These are phyloP conservation scores for Artemia franciscana DNA, from an alignment of 1,140 invertebrate genomes.

Conservation along the genomic window DNA sequence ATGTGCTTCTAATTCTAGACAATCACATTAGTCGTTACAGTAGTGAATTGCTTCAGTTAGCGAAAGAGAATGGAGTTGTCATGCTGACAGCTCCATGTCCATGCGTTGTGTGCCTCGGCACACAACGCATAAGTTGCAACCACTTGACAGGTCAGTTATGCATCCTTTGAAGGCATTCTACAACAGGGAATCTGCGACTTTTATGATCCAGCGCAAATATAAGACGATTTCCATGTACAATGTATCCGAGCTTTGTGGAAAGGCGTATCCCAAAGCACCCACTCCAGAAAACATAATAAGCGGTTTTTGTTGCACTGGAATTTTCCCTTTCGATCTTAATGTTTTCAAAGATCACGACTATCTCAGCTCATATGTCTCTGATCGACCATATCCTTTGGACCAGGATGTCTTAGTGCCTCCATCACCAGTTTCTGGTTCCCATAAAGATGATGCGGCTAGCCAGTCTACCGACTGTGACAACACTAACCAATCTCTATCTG, in stretches of 20 bases:
- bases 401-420: neutral
- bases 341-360: neutral
- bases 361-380: neutral
- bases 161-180: neutral
- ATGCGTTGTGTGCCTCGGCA: too few relatives aligned
- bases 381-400: neutral
- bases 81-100: neutral
- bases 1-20: neutral
- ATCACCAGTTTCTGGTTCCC: neutral
- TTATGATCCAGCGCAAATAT: neutral
- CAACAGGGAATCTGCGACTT: neutral
- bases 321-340: neutral
- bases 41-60: neutral
- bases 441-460: neutral
- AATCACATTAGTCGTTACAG: neutral
- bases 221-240: neutral
- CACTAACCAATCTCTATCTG: neutral
- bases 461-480: neutral
- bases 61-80: neutral
- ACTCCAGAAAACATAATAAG: neutral
- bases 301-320: neutral
- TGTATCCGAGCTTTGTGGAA: neutral
- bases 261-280: neutral
- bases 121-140: constrained; percentile 7
- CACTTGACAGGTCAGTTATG: neutral